These are phyloP conservation scores for Microtus oregoni DNA, from an alignment of 2,113 vertebrate species.

Conservation along the genomic window DNA sequence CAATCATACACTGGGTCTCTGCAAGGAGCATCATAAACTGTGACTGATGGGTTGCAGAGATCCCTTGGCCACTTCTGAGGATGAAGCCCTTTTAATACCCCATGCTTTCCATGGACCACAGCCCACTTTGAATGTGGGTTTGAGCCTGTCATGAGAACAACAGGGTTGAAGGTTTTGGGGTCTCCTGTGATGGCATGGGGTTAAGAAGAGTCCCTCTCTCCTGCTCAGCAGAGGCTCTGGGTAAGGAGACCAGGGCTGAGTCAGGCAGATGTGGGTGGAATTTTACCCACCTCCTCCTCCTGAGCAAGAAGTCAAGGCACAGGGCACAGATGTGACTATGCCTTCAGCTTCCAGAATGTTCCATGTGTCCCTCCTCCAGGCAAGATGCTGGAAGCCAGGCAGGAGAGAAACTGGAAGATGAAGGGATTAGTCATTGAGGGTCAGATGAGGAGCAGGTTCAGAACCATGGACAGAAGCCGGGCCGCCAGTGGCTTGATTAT, in stretches of 20 bases:
- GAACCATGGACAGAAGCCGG: neutral
- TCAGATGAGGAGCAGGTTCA: rapidly evolving
- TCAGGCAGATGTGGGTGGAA: rapidly evolving
- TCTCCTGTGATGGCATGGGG: neutral
- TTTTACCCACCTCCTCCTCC: neutral
- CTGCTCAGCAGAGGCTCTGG: neutral
- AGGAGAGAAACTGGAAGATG: rapidly evolving
- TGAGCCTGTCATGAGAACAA: neutral
- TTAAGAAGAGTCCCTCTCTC: neutral
- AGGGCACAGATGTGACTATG: neutral
- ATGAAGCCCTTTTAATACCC: too few species aligned
- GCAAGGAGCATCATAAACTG: neutral
- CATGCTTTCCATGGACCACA: neutral
- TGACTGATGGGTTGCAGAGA: neutral
- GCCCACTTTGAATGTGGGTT: neutral
- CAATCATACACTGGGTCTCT: too few species aligned
- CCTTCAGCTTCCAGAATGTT: neutral
- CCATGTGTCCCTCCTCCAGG: too few species aligned
- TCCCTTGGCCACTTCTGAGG: neutral
- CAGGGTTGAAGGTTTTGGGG: too few species aligned
- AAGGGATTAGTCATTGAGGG: neutral
- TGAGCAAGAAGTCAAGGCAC: too few species aligned
- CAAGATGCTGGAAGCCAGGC: neutral
- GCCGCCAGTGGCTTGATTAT: neutral
- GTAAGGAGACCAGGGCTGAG: neutral